phyloP scores from a whole-genome alignment of 2,113 vertebrate species.

The Callocephalon fimbriatum region DNA sequence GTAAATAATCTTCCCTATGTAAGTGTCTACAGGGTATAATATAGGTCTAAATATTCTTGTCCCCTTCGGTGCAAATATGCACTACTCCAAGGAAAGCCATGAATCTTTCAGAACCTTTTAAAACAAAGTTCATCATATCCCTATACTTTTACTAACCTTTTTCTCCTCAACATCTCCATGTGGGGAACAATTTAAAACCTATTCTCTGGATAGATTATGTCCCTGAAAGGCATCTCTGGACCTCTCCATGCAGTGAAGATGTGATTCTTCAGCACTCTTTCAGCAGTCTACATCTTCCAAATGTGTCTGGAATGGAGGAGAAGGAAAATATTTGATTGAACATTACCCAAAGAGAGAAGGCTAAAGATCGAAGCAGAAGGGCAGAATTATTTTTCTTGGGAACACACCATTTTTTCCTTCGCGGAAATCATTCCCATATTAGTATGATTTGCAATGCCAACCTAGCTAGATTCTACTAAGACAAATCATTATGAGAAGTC shows the following conservation, averaged over 20 bases:
- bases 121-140: not conserved
- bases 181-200: not conserved
- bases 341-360: not conserved
- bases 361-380: not conserved
- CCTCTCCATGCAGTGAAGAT: not conserved
- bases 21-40: not conserved
- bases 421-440: not conserved
- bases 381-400: not conserved
- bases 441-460: not conserved
- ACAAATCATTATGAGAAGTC: not conserved
- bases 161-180: not conserved
- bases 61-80: not conserved
- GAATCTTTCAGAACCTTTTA: not conserved
- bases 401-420: not conserved
- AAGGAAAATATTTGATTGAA: not conserved
- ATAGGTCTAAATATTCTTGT: not conserved
- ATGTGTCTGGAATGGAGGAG: not conserved
- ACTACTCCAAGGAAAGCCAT: not conserved
- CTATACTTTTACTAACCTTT: not conserved
- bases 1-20: not conserved
- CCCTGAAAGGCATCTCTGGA: not conserved
- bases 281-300: not conserved
- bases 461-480: not conserved
- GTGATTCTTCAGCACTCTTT: not conserved
- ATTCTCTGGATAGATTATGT: not conserved